Evolutionary conservation across 2,888 invertebrate species (phyloP).

Genomic region (Hemistola chrysoprasaria): DNA sequence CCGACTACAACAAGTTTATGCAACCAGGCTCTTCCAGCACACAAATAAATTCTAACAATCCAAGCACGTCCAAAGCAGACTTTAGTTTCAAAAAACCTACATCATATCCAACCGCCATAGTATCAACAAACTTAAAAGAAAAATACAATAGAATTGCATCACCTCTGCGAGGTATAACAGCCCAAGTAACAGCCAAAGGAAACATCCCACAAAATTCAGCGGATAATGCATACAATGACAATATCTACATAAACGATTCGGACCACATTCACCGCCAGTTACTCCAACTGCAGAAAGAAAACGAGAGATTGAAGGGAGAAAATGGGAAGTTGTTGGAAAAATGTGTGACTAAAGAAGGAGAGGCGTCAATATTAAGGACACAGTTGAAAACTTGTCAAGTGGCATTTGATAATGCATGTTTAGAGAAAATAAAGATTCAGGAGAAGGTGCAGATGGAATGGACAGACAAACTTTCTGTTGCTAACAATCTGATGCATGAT

Average conservation of each 20-base stretch:
- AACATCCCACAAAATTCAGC: slow-evolving; percentile 38
- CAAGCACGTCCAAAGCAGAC: slow-evolving; percentile 54
- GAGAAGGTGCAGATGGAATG: slow-evolving; percentile 76
- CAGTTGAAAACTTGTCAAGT: slow-evolving; percentile 75
- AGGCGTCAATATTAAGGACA: slow-evolving; percentile 78
- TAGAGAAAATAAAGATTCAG: slow-evolving; percentile 67
- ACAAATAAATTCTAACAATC: slow-evolving; percentile 40
- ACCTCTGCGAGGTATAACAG: slow-evolving; percentile 63
- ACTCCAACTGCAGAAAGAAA: slow-evolving; percentile 63
- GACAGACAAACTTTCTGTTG: slow-evolving; percentile 66
- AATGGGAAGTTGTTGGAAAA: slow-evolving; percentile 71
- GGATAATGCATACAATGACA: slow-evolving; percentile 59
- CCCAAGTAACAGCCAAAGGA: slow-evolving; percentile 40
- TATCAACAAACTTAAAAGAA: slow-evolving; percentile 58
- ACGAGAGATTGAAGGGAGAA: slow-evolving; percentile 65
- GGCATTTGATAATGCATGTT: slow-evolving; percentile 64
- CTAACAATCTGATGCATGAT: slow-evolving; percentile 65
- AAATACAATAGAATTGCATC: slow-evolving; percentile 65
- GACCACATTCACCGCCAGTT: slow-evolving; percentile 59
- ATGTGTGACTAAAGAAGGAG: slow-evolving; percentile 80
- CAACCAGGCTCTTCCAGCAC: slow-evolving; percentile 67
- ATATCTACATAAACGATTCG: slow-evolving; percentile 54
- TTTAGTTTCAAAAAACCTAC: slow-evolving; percentile 65
- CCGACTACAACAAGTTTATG: slow-evolving; percentile 66
- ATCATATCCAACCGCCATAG: slow-evolving; percentile 34